These are phyloP conservation scores for Ameiurus melas DNA, from an alignment of 2,113 vertebrate genomes.

Conservation along the genomic window DNA sequence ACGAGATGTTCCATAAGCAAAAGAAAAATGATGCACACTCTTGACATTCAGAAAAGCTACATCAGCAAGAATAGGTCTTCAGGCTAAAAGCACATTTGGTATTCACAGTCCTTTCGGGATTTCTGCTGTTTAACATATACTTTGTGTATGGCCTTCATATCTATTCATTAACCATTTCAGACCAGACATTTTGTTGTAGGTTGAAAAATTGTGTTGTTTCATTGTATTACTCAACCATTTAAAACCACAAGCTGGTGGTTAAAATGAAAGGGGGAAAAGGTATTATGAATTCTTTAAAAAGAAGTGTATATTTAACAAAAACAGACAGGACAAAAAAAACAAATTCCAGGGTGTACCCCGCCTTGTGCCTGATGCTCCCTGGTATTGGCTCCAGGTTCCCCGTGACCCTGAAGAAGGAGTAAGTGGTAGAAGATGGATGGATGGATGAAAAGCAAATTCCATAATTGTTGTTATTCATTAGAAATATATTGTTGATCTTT, in stretches of 20 bases:
- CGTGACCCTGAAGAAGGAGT: no score
- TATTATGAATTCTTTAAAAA: neutral
- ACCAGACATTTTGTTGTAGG: neutral
- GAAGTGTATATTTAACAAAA: neutral
- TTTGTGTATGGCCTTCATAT: neutral
- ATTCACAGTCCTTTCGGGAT: neutral
- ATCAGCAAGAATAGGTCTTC: slow-evolving; percentile 31
- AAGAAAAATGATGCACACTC: slow-evolving; percentile 3
- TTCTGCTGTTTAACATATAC: neutral
- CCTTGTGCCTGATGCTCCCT: no score
- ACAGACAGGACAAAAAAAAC: neutral
- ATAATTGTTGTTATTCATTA: neutral
- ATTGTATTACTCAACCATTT: neutral
- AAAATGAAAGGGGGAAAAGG: neutral
- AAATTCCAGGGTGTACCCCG: no score
- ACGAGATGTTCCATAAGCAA: neutral
- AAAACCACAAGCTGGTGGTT: neutral
- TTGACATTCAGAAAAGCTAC: slow-evolving; percentile 33
- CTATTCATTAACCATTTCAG: neutral
- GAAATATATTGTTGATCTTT: neutral
- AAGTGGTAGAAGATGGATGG: no score
- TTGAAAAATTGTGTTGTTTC: neutral
- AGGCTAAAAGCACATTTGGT: neutral
- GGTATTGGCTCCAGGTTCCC: no score
- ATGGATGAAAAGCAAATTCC: neutral